Evolutionary conservation across 2,113 vertebrate genomes (phyloP).

Genomic region (Pedionomus torquatus): DNA sequence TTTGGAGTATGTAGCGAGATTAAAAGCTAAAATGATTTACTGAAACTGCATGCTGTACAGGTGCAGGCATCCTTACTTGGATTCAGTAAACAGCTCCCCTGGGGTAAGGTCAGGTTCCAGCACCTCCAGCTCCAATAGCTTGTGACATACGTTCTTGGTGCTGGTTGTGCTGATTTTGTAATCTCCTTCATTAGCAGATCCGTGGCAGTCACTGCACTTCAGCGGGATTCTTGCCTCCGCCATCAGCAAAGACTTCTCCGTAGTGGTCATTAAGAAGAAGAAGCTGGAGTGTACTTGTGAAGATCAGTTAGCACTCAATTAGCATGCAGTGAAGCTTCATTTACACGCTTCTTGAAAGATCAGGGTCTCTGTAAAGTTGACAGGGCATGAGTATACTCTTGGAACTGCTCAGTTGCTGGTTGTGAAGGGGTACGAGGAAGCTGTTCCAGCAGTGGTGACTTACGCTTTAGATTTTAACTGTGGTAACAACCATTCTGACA

Average conservation of each 20-base stretch:
- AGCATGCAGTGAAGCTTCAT: not conserved
- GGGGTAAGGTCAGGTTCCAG: not conserved
- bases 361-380: not conserved
- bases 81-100: not conserved
- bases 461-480: not conserved
- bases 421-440: not conserved
- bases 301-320: constrained; percentile 49
- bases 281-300: not conserved
- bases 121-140: not conserved
- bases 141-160: not conserved
- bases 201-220: not conserved
- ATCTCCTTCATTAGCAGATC: not conserved
- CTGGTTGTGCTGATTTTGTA: not conserved
- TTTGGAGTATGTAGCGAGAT: not conserved
- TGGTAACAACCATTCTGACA: not conserved
- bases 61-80: not conserved
- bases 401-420: not conserved
- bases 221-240: not conserved
- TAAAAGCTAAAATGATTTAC: not conserved
- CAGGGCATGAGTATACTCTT: not conserved
- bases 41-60: not conserved
- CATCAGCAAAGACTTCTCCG: not conserved
- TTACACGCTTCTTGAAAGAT: not conserved
- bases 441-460: not conserved
- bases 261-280: not conserved